Percentiles rank a stretch among this genome's conserved stretches.
Evolutionary conservation across 2,113 vertebrate genomes (phyloP).

Genomic region (Typhlomys cinereus): DNA sequence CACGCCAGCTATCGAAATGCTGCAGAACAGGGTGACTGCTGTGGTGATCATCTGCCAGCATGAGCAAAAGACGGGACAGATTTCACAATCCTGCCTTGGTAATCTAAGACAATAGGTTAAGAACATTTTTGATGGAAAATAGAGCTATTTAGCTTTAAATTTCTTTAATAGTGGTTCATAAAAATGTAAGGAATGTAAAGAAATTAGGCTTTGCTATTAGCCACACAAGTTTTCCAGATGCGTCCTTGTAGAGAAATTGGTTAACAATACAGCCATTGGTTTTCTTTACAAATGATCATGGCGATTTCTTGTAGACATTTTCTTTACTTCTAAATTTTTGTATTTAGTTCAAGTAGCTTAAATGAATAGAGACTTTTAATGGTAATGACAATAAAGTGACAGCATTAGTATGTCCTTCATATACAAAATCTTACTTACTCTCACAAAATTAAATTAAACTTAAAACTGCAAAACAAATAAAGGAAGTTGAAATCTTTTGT

Average conservation of each 20-base stretch:
- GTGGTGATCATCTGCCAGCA: conserved; percentile 91
- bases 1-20: conserved; percentile 89
- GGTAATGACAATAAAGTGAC: neutral
- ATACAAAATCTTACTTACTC: conserved; percentile 25
- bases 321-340: conserved; percentile 28
- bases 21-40: conserved; percentile 87
- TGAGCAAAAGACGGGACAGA: neutral
- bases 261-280: neutral
- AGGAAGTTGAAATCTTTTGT: neutral
- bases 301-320: conserved; percentile 3
- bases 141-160: neutral
- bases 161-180: neutral
- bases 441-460: conserved; percentile 7
- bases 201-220: conserved; percentile 43
- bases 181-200: conserved; percentile 16
- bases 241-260: neutral
- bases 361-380: conserved; percentile 1
- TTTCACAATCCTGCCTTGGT: neutral
- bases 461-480: conserved; percentile 26
- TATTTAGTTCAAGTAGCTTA: neutral
- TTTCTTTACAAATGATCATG: conserved; percentile 6
- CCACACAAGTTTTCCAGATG: neutral
- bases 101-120: neutral
- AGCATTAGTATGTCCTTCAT: neutral
- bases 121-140: conserved; percentile 25